Percentiles rank a stretch among this genome's conserved stretches.
Evolutionary conservation across 2,113 vertebrate species (phyloP).

Genomic region (Gobius niger): DNA sequence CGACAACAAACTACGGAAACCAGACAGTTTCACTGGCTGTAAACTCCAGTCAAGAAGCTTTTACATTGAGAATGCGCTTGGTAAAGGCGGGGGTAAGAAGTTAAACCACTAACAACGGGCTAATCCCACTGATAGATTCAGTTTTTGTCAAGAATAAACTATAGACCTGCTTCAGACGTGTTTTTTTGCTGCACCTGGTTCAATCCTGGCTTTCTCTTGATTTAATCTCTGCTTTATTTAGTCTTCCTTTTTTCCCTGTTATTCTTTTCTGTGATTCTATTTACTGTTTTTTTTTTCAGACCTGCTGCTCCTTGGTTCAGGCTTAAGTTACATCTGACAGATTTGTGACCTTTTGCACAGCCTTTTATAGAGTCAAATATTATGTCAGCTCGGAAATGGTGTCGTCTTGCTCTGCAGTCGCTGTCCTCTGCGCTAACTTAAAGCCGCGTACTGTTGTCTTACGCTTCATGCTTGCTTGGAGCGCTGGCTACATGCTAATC

Average conservation of each 20-base stretch:
- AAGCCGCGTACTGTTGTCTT: constrained; percentile 3
- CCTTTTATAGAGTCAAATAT: background rate
- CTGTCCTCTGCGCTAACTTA: background rate
- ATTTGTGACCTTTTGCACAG: background rate
- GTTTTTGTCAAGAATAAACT: background rate
- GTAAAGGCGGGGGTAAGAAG: too few species aligned
- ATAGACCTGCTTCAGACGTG: too few species aligned
- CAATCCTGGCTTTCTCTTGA: background rate
- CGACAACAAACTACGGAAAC: too few species aligned
- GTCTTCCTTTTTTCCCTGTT: background rate
- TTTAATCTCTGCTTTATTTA: background rate
- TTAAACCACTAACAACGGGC: constrained; percentile 12
- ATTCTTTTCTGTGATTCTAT: background rate
- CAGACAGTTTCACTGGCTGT: too few species aligned
- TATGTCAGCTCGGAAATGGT: background rate
- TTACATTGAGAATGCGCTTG: too few species aligned
- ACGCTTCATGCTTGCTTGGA: constrained; percentile 1
- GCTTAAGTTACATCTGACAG: background rate
- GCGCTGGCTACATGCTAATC: constrained; percentile 15
- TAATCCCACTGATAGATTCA: constrained; percentile 8
- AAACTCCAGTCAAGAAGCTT: too few species aligned
- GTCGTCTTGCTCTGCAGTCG: background rate
- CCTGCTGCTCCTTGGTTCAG: background rate
- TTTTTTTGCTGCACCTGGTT: background rate
- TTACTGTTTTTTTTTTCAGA: background rate